Conservation (phyloP, 2,797 vertebrate genomes). For the Coreius guichenoti region DNA sequence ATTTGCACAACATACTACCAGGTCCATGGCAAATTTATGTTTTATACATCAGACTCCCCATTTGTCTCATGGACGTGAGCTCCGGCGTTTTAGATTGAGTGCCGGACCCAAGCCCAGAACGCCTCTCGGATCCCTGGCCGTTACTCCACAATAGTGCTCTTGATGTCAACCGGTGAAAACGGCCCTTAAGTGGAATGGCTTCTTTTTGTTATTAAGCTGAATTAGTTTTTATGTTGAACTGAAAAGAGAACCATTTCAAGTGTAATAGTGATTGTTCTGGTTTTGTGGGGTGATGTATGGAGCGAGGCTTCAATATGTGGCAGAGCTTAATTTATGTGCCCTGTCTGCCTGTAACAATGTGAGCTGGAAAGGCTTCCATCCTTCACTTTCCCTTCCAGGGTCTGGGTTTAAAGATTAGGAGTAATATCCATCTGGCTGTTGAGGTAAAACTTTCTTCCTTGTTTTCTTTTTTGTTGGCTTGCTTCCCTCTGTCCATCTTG, state of each 20-base stretch:
- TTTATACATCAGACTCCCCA: slow-evolving; percentile 60
- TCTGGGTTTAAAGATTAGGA: slow-evolving; percentile 12
- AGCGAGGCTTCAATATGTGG: slow-evolving; percentile 25
- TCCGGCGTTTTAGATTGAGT: slow-evolving; percentile 48
- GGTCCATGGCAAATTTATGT: slow-evolving; percentile 63
- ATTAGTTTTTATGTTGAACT: slow-evolving; percentile 47
- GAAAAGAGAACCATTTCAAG: slow-evolving; percentile 46
- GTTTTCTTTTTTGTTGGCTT: neutral
- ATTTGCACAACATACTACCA: slow-evolving; percentile 66
- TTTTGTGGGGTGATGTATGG: slow-evolving; percentile 34
- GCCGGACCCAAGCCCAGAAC: slow-evolving; percentile 20
- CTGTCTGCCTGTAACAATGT: slow-evolving; percentile 25
- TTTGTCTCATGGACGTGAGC: slow-evolving; percentile 46
- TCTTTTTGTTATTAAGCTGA: slow-evolving; percentile 39
- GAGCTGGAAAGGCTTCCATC: slow-evolving; percentile 18
- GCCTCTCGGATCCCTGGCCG: slow-evolving; percentile 1
- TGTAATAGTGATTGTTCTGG: slow-evolving; percentile 15
- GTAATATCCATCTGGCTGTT: slow-evolving; percentile 7
- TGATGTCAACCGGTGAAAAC: slow-evolving; percentile 29
- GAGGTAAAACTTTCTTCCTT: neutral
- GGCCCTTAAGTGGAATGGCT: slow-evolving; percentile 29
- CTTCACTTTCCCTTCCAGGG: slow-evolving; percentile 2
- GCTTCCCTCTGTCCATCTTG: neutral
- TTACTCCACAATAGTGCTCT: slow-evolving; percentile 44
- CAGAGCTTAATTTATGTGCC: slow-evolving; percentile 27